Base-by-base conservation (phyloP, 2,797 vertebrate genomes). In the Vipera ursinii region DNA sequence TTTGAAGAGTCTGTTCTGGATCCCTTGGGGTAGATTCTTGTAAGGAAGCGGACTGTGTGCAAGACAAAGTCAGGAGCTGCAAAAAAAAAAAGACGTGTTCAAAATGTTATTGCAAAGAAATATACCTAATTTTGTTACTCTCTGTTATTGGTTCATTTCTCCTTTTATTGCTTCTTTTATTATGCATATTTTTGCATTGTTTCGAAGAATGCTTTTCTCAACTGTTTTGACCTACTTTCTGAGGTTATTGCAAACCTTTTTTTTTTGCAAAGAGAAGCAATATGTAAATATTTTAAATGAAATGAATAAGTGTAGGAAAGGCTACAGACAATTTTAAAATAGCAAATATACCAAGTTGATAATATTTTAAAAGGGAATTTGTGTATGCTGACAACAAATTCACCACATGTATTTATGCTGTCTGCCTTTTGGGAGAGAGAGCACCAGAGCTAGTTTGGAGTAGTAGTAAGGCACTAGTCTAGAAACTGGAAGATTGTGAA, bases 21-120 rank as follows among this genome's bases (percentile, higher is more conserved):
- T 92, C 97, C 98, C 73, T 97, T 98, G 1, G 98, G 98, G 93
- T 99, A 99, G 93, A 99, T 98, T 96, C 99, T 98, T 95, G 98
- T 98, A 88, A 99, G 97, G 96, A 99, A 99, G 78, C 60, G 97
- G 88, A 93, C 95, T 82, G 97, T 99, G 94, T 99, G 98, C 24
- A 90, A 87, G 95, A 99, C 92, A 96, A 99, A 99, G 0, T 98
- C 97, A 10, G 12, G 78, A 17, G 94, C 98, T 98, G 95, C 94
- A 96, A 94, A 95, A 44, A 24, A 32, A 26, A 12, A 38, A 73
- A 32, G 93, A 32, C 14, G 93, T 92, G 38, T 51, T 92, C 56
- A 94, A 95, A 91, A 88, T 1, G 0, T 73, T 51, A 8, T 0
- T 92, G 73, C 90, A 26, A 17, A 12, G 89, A 55, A 92, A 91